Evolutionary conservation across 2,888 invertebrate genomes (phyloP).

Genomic region (Tineola bisselliella): DNA sequence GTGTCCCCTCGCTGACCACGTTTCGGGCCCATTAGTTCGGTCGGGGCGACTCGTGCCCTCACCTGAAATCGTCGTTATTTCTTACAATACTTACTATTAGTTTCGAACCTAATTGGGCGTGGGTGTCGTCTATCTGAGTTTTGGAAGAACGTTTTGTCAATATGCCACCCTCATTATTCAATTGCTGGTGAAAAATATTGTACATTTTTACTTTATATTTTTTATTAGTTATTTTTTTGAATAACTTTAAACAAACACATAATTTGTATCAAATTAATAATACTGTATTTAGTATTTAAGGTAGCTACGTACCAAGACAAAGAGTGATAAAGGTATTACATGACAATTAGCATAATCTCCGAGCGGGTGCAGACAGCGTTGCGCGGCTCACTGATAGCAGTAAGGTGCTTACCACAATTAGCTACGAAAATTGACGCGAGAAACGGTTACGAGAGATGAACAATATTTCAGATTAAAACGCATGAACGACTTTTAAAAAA

Average conservation of each 20-base stretch:
- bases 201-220: background rate
- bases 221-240: too few relatives aligned
- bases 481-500: too few relatives aligned
- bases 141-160: slow-evolving; percentile 30
- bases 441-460: slow-evolving; percentile 14
- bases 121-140: slow-evolving; percentile 41
- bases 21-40: slow-evolving; percentile 43
- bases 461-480: too few relatives aligned
- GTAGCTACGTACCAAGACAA: slow-evolving; percentile 28
- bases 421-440: slow-evolving; percentile 20
- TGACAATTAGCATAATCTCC: slow-evolving; percentile 56
- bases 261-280: background rate
- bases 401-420: slow-evolving; percentile 56
- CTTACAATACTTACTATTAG: slow-evolving; percentile 44
- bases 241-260: too few relatives aligned
- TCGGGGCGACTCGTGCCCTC: background rate
- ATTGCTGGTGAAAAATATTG: background rate
- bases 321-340: slow-evolving; percentile 61
- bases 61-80: slow-evolving; percentile 47
- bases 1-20: slow-evolving; percentile 36
- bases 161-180: background rate
- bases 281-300: background rate
- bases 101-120: slow-evolving; percentile 69
- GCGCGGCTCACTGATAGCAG: slow-evolving; percentile 58
- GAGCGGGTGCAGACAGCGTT: slow-evolving; percentile 15